These are phyloP conservation scores for Parapsyche elsis DNA, from an alignment of 1,140 invertebrate species.

Conservation along the genomic window DNA sequence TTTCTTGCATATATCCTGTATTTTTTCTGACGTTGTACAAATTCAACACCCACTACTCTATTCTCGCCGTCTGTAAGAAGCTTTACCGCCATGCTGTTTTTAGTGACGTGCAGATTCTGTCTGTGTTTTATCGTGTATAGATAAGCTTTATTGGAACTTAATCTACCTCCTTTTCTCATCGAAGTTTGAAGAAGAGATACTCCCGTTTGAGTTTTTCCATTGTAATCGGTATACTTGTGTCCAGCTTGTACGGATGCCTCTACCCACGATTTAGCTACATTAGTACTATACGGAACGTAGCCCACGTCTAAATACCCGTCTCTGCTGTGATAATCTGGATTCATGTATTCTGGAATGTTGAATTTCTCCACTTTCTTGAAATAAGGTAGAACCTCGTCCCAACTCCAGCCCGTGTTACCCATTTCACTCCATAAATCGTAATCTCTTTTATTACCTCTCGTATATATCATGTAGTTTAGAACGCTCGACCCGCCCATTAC, in stretches of 20 bases:
- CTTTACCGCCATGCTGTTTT: slow-evolving; percentile 74
- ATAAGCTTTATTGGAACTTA: slow-evolving; percentile 80
- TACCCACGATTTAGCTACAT: slow-evolving; percentile 75
- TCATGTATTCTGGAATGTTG: slow-evolving; percentile 55
- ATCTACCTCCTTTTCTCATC: slow-evolving; percentile 77
- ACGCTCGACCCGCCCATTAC: slow-evolving; percentile 87
- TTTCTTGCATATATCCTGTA: slow-evolving; percentile 72
- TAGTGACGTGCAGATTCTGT: slow-evolving; percentile 75
- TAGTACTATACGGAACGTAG: slow-evolving; percentile 72
- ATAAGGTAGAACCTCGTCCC: slow-evolving; percentile 82
- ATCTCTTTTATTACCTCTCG: slow-evolving; percentile 79
- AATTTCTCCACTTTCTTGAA: slow-evolving; percentile 81
- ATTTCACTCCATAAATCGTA: slow-evolving; percentile 82
- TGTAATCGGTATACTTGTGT: slow-evolving; percentile 78
- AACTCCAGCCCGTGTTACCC: slow-evolving; percentile 87
- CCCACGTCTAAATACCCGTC: slow-evolving; percentile 70
- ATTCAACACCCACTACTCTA: slow-evolving; percentile 73
- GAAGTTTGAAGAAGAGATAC: slow-evolving; percentile 75
- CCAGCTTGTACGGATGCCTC: slow-evolving; percentile 74
- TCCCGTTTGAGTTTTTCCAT: slow-evolving; percentile 74
- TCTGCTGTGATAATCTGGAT: slow-evolving; percentile 63
- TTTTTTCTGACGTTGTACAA: slow-evolving; percentile 67
- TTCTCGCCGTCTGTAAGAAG: slow-evolving; percentile 80
- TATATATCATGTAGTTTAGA: slow-evolving; percentile 93
- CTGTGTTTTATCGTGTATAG: slow-evolving; percentile 73